Base-by-base conservation (phyloP, 1,140 invertebrate genomes). In the Nasonia giraulti region DNA sequence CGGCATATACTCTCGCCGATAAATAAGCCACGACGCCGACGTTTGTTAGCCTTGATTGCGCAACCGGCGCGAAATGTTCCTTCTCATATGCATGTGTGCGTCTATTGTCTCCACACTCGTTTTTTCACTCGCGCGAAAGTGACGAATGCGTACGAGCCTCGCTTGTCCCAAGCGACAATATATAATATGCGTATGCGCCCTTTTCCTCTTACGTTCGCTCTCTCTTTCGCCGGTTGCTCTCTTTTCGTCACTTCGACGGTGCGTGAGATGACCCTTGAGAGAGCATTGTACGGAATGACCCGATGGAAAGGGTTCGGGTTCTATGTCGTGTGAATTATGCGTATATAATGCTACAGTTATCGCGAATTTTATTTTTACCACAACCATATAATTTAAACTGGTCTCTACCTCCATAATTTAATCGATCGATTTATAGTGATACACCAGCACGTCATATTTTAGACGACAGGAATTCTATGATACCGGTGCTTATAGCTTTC, bases 51-150 rank as follows among this genome's bases (percentile, higher is more conserved):
- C 40, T 44, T 7, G 40, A 79, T 66, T 66, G n/a, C 27, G 55
- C 55, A 66, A 79, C 27, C 11, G 23, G 23, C 75, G 17, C 47
- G 47, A 55, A 77, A 55, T 44, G 47, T 23, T 77, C 75, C 75
- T 77, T 77, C 33, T 77, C 23, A 77, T 40, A 50, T 14, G 10
- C 12, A 10, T 50, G 14, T 50, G 10, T 50, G 7, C 20, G 12
- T 37, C 78, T 33, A 80, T 80, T 80, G 78, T 80, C 78, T 80
- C 37, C 11, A 8, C 37, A 10, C 31, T 31, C 74, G 74, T 76
- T 40, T 71, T 71, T 76, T 76, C 74, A 8, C 37, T 2, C 44
- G 47, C 55, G 74, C 37, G 74, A 77, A 77, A 77, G 74, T 77
- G 82, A 77, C 62, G 74, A 66, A 31, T 68, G 74, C 11, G 20